These are phyloP conservation scores for Oncorhynchus gorbuscha DNA, from an alignment of 2,113 vertebrate species.

Conservation along the genomic window DNA sequence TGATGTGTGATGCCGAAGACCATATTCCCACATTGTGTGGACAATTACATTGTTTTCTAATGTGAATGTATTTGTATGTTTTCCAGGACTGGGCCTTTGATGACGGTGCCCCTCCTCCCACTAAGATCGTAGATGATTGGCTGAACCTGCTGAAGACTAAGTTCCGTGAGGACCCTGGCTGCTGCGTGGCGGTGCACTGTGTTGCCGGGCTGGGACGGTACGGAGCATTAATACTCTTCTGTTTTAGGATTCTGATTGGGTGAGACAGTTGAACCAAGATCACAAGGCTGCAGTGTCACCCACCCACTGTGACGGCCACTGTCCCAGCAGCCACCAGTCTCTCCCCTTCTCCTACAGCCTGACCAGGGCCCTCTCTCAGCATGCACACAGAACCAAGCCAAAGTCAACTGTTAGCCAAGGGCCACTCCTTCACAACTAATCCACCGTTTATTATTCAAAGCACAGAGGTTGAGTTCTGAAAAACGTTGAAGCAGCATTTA, in stretches of 20 bases:
- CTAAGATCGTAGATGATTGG: slow-evolving; percentile 96
- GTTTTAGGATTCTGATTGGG: too few relatives aligned
- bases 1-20: not conserved
- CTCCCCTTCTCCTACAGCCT: too few relatives aligned
- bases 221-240: slow-evolving; percentile 28
- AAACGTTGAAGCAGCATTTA: too few relatives aligned
- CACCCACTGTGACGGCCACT: too few relatives aligned
- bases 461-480: too few relatives aligned
- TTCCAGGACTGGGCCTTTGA: slow-evolving; percentile 95
- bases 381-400: too few relatives aligned
- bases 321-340: too few relatives aligned
- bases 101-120: slow-evolving; percentile 91
- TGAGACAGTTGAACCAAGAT: too few relatives aligned
- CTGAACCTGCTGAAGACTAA: slow-evolving; percentile 88
- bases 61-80: not conserved
- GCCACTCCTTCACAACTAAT: not conserved
- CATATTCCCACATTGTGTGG: not conserved
- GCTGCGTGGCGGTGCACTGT: slow-evolving; percentile 96
- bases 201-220: slow-evolving; percentile 95
- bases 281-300: too few relatives aligned
- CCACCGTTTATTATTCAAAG: not conserved
- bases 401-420: too few relatives aligned
- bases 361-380: too few relatives aligned
- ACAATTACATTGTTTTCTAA: not conserved
- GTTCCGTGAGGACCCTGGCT: slow-evolving; percentile 92